Evolutionary conservation across 2,113 vertebrate genomes (phyloP), one percentile per base, ranked within the genome.

Genomic region (Eurystomus gularis): DNA sequence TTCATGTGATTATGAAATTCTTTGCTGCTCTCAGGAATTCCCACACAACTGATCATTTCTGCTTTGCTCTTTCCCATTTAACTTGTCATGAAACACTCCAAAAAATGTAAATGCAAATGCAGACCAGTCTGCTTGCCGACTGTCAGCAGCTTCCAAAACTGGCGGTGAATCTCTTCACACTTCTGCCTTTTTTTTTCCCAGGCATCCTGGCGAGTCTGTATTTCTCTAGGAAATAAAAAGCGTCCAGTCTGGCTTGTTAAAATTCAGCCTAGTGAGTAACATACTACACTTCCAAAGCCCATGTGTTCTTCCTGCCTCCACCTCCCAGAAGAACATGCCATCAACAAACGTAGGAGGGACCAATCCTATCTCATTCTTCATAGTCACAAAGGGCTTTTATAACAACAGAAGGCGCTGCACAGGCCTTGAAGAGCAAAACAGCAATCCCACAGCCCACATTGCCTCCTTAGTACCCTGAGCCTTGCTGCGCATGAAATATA

Each of bases 261-360:
- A 65, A 68, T 4, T 39, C 85, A 86, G 21, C 13, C 79, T 13
- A 11, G 23, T 17, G 51, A 85, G 49, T 25, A 75, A 7, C 49
- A 24, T 1, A 3, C 25, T 48, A 14, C 25, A 33, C 13, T 3
- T 1, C 10, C 29, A 58, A 37, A 78, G 11, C 17, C 42, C 4
- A 0, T 3, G 28, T 2, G 35, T 10, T 91, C 85, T n/a, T 46
- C 23, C 33, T 72, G 23, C 39, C 39, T 70, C 19, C 6, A 4
- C 9, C 25, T 64, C 48, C 54, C 65, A 88, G 48, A 24, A 48
- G 15, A 55, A 24, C 4, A 3, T 13, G 11, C 17, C 68, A 24
- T 21, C 11, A 42, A 15, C 28, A 40, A 0, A 0, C 10, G 48
- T 11, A 15, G 28, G 13, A 55, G 15, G 17, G 19, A 65, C 5